A percentile compares a stretch with the other conserved stretches of the same genome.
phyloP scores from a whole-genome alignment of 2,797 vertebrate species.

The Chanos chanos region DNA sequence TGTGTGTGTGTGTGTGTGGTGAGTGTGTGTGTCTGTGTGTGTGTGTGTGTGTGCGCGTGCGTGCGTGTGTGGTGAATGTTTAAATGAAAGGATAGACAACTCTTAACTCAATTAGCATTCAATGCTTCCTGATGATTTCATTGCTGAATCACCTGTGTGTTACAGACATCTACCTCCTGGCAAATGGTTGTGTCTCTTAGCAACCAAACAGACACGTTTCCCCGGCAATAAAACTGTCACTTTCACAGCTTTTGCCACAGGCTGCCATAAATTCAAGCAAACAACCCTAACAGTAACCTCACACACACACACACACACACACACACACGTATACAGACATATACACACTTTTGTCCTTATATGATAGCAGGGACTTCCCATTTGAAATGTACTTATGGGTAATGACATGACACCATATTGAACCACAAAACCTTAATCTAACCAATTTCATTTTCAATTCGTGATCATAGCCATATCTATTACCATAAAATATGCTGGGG shows the following conservation, averaged over 20 bases:
- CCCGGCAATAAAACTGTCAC: constrained; percentile 23
- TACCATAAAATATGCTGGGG: no score
- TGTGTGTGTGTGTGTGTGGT: no score
- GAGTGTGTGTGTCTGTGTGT: not conserved
- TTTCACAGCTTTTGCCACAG: constrained; percentile 11
- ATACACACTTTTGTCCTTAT: not conserved
- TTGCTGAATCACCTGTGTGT: constrained; percentile 1
- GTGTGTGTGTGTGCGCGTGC: not conserved
- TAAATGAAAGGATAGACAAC: no score
- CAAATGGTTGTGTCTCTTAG: constrained; percentile 26
- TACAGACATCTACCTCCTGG: constrained; percentile 5
- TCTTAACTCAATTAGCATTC: not conserved
- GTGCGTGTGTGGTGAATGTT: no score
- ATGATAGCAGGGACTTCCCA: no score
- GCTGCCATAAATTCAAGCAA: constrained; percentile 23
- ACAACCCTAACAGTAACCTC: constrained; percentile 4
- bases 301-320: not conserved
- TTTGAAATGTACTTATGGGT: no score
- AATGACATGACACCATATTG: no score
- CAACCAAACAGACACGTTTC: constrained; percentile 21
- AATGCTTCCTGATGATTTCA: constrained; percentile 5
- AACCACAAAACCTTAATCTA: no score
- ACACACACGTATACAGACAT: not conserved
- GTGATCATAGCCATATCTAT: no score
- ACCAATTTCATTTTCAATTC: no score